Percentiles rank a stretch among this genome's conserved stretches.
Conservation (phyloP, 2,888 invertebrate species). For the Mesodorylaimus sp. region DNA sequence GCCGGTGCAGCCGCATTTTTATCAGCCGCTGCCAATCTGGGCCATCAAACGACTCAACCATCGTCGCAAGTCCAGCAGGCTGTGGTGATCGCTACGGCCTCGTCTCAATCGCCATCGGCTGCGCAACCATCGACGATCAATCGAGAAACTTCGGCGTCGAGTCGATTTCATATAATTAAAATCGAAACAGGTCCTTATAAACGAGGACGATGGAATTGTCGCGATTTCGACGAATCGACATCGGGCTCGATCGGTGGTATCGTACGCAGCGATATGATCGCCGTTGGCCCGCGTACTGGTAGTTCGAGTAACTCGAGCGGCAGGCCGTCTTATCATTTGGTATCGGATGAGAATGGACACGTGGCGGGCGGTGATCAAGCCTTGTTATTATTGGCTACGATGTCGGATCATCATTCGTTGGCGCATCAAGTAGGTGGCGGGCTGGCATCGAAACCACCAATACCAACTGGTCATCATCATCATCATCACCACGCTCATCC, state of each 20-base stretch:
- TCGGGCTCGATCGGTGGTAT: not conserved
- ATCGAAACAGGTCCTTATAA: not conserved
- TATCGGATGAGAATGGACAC: too few relatives aligned
- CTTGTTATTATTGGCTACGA: not conserved
- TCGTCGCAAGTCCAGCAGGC: too few relatives aligned
- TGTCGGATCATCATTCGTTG: not conserved
- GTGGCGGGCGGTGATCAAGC: not conserved
- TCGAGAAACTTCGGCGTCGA: not conserved
- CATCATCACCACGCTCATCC: not conserved
- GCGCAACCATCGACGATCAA: not conserved
- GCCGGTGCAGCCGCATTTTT: too few relatives aligned
- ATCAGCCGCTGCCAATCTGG: too few relatives aligned
- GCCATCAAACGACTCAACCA: too few relatives aligned
- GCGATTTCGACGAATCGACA: not conserved
- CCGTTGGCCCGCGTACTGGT: not conserved
- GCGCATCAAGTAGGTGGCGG: not conserved
- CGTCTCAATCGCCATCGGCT: too few relatives aligned
- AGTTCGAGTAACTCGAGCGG: not conserved
- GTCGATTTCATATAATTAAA: not conserved
- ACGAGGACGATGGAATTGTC: not conserved
- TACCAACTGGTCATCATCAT: not conserved
- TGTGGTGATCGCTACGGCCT: too few relatives aligned
- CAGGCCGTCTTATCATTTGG: not conserved
- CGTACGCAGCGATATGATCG: not conserved
- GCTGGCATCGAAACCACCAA: not conserved